Conservation (phyloP, 2,113 vertebrate species). For the Motacilla tschutschensis region DNA sequence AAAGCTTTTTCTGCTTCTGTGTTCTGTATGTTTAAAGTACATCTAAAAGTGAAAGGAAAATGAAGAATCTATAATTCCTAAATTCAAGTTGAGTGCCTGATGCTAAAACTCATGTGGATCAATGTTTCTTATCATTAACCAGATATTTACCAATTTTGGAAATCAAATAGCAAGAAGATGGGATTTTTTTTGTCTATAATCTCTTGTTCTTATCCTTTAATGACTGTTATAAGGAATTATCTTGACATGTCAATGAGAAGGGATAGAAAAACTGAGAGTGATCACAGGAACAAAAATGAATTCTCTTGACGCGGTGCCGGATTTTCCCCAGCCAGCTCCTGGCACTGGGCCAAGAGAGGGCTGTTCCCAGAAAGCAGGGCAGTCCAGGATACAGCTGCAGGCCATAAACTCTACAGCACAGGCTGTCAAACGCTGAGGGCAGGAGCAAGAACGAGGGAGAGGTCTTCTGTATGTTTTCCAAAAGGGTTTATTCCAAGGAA, state of each 20-base stretch:
- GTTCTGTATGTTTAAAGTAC: neutral
- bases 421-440: neutral
- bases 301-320: neutral
- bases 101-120: neutral
- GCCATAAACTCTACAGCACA: neutral
- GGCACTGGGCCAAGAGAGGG: neutral
- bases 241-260: neutral
- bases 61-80: neutral
- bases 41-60: neutral
- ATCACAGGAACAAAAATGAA: neutral
- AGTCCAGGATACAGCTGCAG: neutral
- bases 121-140: neutral
- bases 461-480: neutral
- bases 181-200: neutral
- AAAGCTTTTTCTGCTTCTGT: neutral
- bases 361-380: neutral
- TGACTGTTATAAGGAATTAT: neutral
- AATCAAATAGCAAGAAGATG: neutral
- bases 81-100: neutral
- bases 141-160: neutral
- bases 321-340: neutral
- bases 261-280: neutral
- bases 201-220: neutral
- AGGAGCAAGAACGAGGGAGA: neutral
- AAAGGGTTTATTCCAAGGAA: neutral